Conservation (phyloP, 53 echinoderm and acorn worm species). For the Holothuria leucospilota region DNA sequence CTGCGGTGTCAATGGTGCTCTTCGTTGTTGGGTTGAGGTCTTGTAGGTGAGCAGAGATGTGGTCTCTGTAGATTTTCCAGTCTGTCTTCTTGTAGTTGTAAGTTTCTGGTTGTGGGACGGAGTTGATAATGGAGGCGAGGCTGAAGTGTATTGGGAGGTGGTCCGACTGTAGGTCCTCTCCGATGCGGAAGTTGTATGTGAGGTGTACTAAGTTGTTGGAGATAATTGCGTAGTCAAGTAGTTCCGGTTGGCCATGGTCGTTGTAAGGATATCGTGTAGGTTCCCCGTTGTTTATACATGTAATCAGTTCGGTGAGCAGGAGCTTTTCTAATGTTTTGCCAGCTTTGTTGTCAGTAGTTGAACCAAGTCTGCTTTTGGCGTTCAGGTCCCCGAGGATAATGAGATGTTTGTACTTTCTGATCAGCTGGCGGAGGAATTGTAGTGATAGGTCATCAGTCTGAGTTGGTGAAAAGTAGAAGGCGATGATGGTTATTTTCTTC, state of each 20-base stretch:
- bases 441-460: too few relatives aligned
- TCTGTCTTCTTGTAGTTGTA: background rate
- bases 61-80: background rate
- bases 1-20: background rate
- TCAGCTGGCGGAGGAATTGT: background rate
- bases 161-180: background rate
- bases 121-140: background rate
- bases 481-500: too few relatives aligned
- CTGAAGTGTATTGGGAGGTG: background rate
- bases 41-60: background rate
- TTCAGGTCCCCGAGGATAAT: background rate
- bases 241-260: background rate
- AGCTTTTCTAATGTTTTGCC: background rate
- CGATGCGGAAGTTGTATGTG: background rate
- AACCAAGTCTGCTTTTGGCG: background rate
- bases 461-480: too few relatives aligned
- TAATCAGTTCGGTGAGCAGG: background rate
- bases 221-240: background rate
- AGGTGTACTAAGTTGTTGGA: background rate
- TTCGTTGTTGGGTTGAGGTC: background rate
- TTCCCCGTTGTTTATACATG: background rate
- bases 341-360: conserved; percentile 6
- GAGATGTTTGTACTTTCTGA: background rate
- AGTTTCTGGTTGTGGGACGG: background rate
- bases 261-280: background rate